Base-by-base conservation (phyloP, 2,888 invertebrate species). In the Acleris literana region DNA sequence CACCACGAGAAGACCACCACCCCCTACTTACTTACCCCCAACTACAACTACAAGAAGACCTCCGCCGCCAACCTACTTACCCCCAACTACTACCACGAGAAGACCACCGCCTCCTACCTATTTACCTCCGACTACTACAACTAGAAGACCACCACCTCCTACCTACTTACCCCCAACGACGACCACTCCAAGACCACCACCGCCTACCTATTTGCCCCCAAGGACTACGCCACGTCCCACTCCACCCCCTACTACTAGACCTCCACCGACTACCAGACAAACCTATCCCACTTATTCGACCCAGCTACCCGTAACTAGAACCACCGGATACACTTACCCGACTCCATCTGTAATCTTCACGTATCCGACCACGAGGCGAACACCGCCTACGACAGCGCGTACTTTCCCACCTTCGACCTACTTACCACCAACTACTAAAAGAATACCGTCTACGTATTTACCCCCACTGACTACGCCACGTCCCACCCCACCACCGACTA, bases 241-340 rank as follows among this genome's bases (percentile, higher is more conserved):
- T 6, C 75, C 76, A 17, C 59, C 68, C 39, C 74, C 76, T 13
- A 66, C 73, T 66, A 18, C 70, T 44, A 29, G 20, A 60, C 70
- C 63, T 2, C 69, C 67, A n/a, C 17, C 51, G 6, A 56, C 69
- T 52, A 59, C 64, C 11, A 66, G 59, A 22, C 66, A 49, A 48
- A 49, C 67, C 13, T 16, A 61, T 16, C 60, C 63, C 1, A 66
- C 64, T 29, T 65, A 66, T 20, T 62, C 60, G 43, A 54, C 68
- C 43, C n/a, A 2, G 63, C 60, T 44, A 58, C 63, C 71, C 9
- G 59, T 71, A 6, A 71, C 71, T 16, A 75, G 74, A 72, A 83
- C 82, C 1, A 84, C 84, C 29, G 84, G 84, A 1, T 85, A 85
- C 69, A 76, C 73, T 17, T 83, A 85, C 56, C 79, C 83, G 4